Base-by-base conservation (phyloP, 2,888 invertebrate species). In the Keiferia lycopersicella region DNA sequence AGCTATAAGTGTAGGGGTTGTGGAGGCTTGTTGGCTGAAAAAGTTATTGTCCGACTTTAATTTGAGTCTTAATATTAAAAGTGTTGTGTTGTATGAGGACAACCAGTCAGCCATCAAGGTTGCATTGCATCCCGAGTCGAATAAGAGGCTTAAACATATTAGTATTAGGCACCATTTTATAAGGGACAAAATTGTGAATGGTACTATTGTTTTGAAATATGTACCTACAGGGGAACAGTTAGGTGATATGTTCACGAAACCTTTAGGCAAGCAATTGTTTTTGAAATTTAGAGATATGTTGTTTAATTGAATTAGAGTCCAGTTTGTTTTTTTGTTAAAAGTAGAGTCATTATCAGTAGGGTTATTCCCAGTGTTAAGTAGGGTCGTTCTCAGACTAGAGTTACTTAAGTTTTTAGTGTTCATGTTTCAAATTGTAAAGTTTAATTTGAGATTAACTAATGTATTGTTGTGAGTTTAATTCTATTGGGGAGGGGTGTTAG, bases 11-110 rank as follows among this genome's bases (percentile, higher is more conserved):
- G 14, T 48, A 16, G 16, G 12, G 7, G 14, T 38, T 30, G 57
- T 61, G 11, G 66, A 66, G 58, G 66, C 59, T 2, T 66, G 62
- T 60, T 66, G 66, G 66, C 14, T 66, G 16, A 50, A 57, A 26
- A 62, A 66, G 38, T 45, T 59, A 12, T 26, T 64, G 10, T 20
- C n/a, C 0, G 64, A 64, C 20, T 38, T 64, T 16, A 34, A 16
- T 26, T 6, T 41, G n/a, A 20, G 30, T n/a, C 3, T 22, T 18
- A 14, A 39, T 14, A 45, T 16, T 56, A 50, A 50, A 34, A 38
- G 60, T 11, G 56, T 14, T 2, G 30, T 64, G 14, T 39, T 16
- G 26, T 59, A n/a, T 14, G 61, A 64, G 26, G 26, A 26, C 18
- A 64, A 64, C 53, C 64, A 64, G 11, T 41, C 34, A 34, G 64